phyloP scores from a whole-genome alignment of 2,888 invertebrate species.

The Drosophila ezoana region DNA sequence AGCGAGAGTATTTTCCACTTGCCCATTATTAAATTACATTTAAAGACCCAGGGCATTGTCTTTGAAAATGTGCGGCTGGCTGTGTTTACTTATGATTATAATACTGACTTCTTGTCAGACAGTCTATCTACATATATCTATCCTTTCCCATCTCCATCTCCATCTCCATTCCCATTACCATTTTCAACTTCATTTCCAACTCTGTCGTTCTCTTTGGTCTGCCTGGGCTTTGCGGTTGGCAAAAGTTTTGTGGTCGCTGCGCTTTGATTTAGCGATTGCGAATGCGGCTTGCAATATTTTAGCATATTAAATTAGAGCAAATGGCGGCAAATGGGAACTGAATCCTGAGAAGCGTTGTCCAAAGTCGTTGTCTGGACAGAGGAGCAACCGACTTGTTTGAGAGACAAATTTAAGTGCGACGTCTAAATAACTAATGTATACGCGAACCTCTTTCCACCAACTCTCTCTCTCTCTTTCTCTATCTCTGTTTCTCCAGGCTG shows the following conservation, averaged over 20 bases:
- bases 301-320: constrained; percentile 79
- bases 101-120: constrained; percentile 32
- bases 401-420: constrained; percentile 77
- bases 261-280: constrained; percentile 69
- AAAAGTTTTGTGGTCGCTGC: constrained; percentile 66
- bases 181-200: neutral
- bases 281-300: constrained; percentile 69
- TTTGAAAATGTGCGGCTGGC: neutral
- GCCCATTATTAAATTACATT: constrained; percentile 28
- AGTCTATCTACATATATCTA: constrained; percentile 1
- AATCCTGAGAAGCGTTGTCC: constrained; percentile 17
- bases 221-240: constrained; percentile 57
- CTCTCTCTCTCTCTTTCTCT: neutral
- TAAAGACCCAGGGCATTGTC: constrained; percentile 10
- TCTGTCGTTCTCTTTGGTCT: neutral
- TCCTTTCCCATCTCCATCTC: neutral
- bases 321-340: constrained; percentile 53
- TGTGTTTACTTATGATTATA: constrained; percentile 62
- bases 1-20: neutral
- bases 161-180: constrained; percentile 4
- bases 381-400: constrained; percentile 42
- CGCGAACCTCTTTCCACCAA: neutral
- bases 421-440: constrained; percentile 71
- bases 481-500: neutral
- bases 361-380: constrained; percentile 9